These are phyloP conservation scores for Ophion costatus DNA, from an alignment of 2,888 invertebrate species.

Conservation along the genomic window DNA sequence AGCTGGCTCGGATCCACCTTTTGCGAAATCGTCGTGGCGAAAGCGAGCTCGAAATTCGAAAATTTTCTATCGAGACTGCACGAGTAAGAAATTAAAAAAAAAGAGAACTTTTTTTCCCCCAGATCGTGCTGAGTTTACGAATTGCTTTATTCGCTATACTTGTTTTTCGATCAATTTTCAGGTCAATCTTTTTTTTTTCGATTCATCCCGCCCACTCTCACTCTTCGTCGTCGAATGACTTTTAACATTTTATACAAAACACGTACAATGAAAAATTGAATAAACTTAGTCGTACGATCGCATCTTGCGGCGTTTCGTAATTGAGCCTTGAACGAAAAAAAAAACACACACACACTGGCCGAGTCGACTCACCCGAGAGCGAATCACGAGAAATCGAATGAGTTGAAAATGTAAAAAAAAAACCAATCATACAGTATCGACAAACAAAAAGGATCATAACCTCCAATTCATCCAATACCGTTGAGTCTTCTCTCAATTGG, in stretches of 20 bases:
- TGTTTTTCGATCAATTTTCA: conserved; percentile 11
- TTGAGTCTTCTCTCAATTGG: conserved; percentile 23
- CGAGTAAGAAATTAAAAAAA: conserved; percentile 33
- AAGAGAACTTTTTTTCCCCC: conserved; percentile 20
- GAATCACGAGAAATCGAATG: conserved; percentile 37
- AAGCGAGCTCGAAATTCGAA: conserved; percentile 56
- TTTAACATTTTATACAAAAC: conserved; percentile 34
- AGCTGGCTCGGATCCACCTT: conserved; percentile 61
- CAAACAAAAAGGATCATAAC: background rate
- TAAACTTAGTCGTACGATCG: conserved; percentile 29
- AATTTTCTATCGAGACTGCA: conserved; percentile 40
- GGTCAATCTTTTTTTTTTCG: conserved; percentile 14
- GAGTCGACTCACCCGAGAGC: conserved; percentile 35
- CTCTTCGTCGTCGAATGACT: conserved; percentile 42
- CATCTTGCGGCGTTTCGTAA: conserved; percentile 36
- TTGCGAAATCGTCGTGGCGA: conserved; percentile 63
- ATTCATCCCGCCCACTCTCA: conserved; percentile 27
- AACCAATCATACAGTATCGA: background rate
- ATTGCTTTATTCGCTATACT: conserved; percentile 1
- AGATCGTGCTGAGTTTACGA: conserved; percentile 25
- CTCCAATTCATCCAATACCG: conserved; percentile 36
- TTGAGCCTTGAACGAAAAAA: conserved; percentile 45
- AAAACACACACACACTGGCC: conserved; percentile 33
- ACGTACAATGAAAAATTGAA: conserved; percentile 47
- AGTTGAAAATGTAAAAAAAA: conserved; percentile 37